phyloP scores from a whole-genome alignment of 2,113 vertebrate species.

The Ahaetulla prasina region DNA sequence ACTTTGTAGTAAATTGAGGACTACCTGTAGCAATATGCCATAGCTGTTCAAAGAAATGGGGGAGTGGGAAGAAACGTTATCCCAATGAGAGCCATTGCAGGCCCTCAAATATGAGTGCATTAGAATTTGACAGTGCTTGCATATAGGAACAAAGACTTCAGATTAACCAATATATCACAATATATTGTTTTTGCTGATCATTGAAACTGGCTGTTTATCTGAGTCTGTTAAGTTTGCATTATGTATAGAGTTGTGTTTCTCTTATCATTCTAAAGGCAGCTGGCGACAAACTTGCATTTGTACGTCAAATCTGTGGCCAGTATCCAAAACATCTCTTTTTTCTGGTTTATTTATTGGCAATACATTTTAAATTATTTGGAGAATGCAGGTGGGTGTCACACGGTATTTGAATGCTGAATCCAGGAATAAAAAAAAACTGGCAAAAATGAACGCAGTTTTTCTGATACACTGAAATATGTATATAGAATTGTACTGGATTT shows the following conservation, averaged over 20 bases:
- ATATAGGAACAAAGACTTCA: neutral
- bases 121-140: neutral
- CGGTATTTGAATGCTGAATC: constrained; percentile 43
- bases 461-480: constrained; percentile 40
- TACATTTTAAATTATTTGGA: constrained; percentile 62
- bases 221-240: constrained; percentile 8
- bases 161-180: constrained; percentile 5
- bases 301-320: constrained; percentile 47
- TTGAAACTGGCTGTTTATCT: neutral
- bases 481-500: constrained; percentile 20
- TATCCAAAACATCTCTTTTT: constrained; percentile 24
- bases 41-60: neutral
- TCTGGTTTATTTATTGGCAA: constrained; percentile 49
- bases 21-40: neutral
- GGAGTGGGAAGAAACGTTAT: neutral
- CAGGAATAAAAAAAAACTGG: constrained; percentile 39
- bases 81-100: neutral
- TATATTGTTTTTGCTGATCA: neutral
- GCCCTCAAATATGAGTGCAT: neutral
- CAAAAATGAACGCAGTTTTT: constrained; percentile 42
- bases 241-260: constrained; percentile 28
- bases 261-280: constrained; percentile 35
- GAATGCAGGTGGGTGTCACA: constrained; percentile 66
- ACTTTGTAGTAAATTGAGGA: neutral
- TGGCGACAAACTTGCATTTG: constrained; percentile 48